Percentiles rank a stretch among this genome's conserved stretches.
These are phyloP conservation scores for Gallinago solitaria DNA, from an alignment of 2,797 vertebrate genomes.

Conservation along the genomic window DNA sequence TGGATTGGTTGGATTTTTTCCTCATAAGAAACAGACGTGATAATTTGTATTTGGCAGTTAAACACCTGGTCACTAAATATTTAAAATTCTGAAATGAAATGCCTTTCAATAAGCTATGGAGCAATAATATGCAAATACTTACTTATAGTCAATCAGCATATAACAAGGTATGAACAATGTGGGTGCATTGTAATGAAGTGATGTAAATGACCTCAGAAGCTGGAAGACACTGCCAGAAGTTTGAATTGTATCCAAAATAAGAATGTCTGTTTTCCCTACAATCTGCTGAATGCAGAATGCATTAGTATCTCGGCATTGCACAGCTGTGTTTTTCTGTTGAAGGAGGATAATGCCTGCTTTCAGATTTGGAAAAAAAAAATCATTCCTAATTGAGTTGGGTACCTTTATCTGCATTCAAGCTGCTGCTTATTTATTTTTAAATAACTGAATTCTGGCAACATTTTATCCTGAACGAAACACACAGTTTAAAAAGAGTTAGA, in stretches of 20 bases:
- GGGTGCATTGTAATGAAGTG: slow-evolving; percentile 35
- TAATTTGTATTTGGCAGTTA: slow-evolving; percentile 52
- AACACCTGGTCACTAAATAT: slow-evolving; percentile 68
- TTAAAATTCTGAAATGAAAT: slow-evolving; percentile 65
- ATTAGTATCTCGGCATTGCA: slow-evolving; percentile 44
- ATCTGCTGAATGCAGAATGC: slow-evolving; percentile 50
- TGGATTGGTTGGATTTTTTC: neutral
- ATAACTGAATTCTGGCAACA: slow-evolving; percentile 3
- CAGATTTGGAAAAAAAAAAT: neutral
- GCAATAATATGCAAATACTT: slow-evolving; percentile 34
- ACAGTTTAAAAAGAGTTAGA: neutral
- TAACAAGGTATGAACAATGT: slow-evolving; percentile 55
- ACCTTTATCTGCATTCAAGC: slow-evolving; percentile 61
- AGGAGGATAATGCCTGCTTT: slow-evolving; percentile 50
- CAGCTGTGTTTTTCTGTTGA: slow-evolving; percentile 53
- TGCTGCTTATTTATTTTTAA: slow-evolving; percentile 54
- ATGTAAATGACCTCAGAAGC: slow-evolving; percentile 61
- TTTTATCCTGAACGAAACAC: slow-evolving; percentile 19
- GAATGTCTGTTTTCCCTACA: slow-evolving; percentile 49
- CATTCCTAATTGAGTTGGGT: slow-evolving; percentile 47
- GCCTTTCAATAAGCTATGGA: slow-evolving; percentile 32
- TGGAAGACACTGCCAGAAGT: slow-evolving; percentile 46
- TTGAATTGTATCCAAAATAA: slow-evolving; percentile 61
- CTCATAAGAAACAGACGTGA: neutral
- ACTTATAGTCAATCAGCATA: slow-evolving; percentile 29